Base-by-base conservation (phyloP, 1,140 invertebrate genomes). In the Ctenoplectra terminalis region DNA sequence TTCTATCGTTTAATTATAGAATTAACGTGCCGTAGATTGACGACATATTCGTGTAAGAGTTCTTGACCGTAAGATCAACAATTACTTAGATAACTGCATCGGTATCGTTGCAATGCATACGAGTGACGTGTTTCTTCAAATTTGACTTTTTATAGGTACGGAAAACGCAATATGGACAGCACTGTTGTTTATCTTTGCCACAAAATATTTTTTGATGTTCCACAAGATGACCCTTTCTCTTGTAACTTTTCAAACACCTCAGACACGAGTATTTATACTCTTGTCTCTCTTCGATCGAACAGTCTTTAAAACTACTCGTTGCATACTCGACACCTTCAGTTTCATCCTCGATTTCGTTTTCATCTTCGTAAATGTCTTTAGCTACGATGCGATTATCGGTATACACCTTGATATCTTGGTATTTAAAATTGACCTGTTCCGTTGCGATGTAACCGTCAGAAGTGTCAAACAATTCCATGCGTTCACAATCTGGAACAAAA, bases 151-250 rank as follows among this genome's bases (percentile, higher is more conserved):
- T 63, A 43, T 74, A 63, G 1, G 58, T 63, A 11, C 72, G 72
- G 13, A 63, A 74, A n/a, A 7, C 31, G 29, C 72, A 63, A 7
- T n/a, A 64, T 0, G 72, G 72, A 3, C 58, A 74, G 31, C 43
- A 70, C n/a, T 58, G 29, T 1, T 60, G 37, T 6, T 69, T 56
- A 8, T 77, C 60, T 7, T 77, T 77, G 29, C 50, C 40, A 17
- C 64, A 58, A 23, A 77, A 70, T 56, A 69, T 77, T 26, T 34
- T 67, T 7, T 69, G 63, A n/a, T 69, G 48, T 4, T 77, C 63
- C 5, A 69, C 37, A 52, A 56, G 7, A 5, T 70, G 17, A 11
- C 75, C 40, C 15, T 77, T 77, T 5, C 50, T n/a, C 9, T 69
- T 46, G 29, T 54, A 76, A 15, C 37, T 67, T 29, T 66, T 77